Evolutionary conservation across 2,888 invertebrate species (phyloP).

Genomic region (Watsonalla cultraria): DNA sequence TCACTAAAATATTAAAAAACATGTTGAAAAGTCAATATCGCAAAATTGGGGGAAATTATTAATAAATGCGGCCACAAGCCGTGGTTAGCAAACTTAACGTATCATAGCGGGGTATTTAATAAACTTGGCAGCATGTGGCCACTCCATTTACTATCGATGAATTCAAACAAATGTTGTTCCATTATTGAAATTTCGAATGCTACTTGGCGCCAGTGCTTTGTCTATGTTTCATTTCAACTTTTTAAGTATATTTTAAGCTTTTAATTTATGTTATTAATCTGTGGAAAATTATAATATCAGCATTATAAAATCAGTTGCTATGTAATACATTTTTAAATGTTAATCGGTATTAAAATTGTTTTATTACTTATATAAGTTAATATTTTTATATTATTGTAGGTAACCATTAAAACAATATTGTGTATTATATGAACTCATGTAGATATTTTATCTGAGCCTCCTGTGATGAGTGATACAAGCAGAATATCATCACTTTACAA

Average conservation of each 20-base stretch:
- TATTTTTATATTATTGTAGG: no score
- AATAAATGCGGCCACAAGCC: neutral
- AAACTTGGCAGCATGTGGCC: slow-evolving; percentile 58
- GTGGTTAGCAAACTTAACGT: slow-evolving; percentile 8
- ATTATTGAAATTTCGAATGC: slow-evolving; percentile 27
- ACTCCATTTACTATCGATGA: slow-evolving; percentile 36
- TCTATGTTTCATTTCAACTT: no score
- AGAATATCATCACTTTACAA: no score
- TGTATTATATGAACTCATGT: no score
- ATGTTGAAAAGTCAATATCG: neutral
- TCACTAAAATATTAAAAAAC: neutral
- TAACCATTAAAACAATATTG: no score
- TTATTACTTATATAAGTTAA: no score
- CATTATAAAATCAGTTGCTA: no score
- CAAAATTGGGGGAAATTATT: neutral
- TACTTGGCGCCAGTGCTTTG: neutral
- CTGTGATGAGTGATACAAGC: no score
- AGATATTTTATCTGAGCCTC: no score
- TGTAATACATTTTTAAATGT: no score
- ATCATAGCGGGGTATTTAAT: slow-evolving; percentile 50
- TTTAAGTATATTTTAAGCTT: neutral
- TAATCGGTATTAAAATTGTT: no score
- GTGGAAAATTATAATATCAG: no score
- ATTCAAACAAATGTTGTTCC: slow-evolving; percentile 56
- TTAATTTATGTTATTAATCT: neutral